Base-by-base conservation (phyloP, 53 echinoderm and acorn worm genomes). In the Stichopus horrens region DNA sequence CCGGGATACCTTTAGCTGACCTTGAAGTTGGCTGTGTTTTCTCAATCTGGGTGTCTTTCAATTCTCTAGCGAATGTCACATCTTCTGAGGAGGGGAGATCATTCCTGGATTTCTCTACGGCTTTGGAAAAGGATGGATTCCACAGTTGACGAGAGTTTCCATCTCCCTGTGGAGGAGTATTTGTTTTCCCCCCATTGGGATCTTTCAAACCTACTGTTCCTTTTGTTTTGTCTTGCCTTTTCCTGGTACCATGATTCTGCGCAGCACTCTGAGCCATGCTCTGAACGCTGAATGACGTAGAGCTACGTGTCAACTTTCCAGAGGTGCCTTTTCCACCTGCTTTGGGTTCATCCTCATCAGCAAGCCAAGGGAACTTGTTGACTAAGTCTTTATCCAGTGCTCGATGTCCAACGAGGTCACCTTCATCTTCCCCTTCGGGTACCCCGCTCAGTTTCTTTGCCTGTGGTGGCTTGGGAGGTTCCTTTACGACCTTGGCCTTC, bases 341-440 rank as follows among this genome's bases (percentile, higher is more conserved):
- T 58, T 79, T 87, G 37, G 89, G 78, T 5, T 89, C 91, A 53
- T 92, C 92, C 16, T 81, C 91, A 68, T 96, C 96, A 0, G 92
- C 94, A 73, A 96, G 91, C 96, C 96, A 96, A 4, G 96, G 96
- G 76, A 95, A 96, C 76, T 95, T 93, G 91, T 95, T 91, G 77
- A 96, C 95, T 52, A 96, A 76, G 55, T 89, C 86, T 63, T 91
- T 92, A 54, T 93, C 92, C 55, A 96, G 81, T 51, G 93, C 95
- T 63, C 95, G 91, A 73, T 95, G 95, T 6, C 96, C 95, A 53
- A 96, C 92, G 90, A 89, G 89, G 58, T 93, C 96, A 83, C 90
- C 91, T 51, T 88, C 90, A 58, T 58, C 76, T 9, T 82, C 83
- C 5, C 76, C 54, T 23, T 11, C 77, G 65, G 9, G 21, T 23